Evolutionary conservation across 2,888 invertebrate genomes (phyloP), one percentile per base, ranked within the genome.

Genomic region (Dicycla oo): DNA sequence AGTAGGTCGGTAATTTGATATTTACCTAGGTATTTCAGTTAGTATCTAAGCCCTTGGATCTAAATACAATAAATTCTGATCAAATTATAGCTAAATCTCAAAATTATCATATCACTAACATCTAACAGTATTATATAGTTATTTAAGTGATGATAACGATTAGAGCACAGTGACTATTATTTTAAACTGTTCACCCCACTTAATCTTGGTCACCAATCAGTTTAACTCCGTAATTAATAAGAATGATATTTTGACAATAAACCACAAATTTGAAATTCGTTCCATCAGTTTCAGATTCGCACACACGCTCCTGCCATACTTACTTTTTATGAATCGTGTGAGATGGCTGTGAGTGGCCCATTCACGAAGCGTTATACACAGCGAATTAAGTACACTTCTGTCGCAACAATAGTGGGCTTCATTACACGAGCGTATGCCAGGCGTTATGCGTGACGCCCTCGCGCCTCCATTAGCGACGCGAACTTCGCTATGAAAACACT

Each of bases 381-480:
- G 88, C 91, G 91, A 92, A 93, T 93, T 92, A 93, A 93, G 94
- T 91, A 92, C 93, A 91, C 94, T 95, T 91, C 90, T 92, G 88
- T 88, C 89, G 88, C 89, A 92, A 95, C 94, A 95, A 95, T 94
- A 92, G 93, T 91, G 89, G 86, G 91, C 91, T 95, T 95, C 95
- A 95, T 95, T 95, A 95, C 90, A 79, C 89, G 93, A 91, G 82
- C 95, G 94, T 94, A 94, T 93, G 95, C 91, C 92, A 90, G 87
- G 93, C 94, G 93, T 91, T 91, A 91, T 86, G 92, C 95, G 93
- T 94, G 94, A 93, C 95, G 91, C 94, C 95, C 94, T 91, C 91
- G 82, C 88, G 86, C 81, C 85, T 91, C 92, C 94, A 94, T 93
- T 94, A 93, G 91, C 87, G 87, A 90, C 93, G 90, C 90, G 90